These are phyloP conservation scores for Gonioctena quinquepunctata DNA, from an alignment of 1,140 invertebrate genomes.

Conservation along the genomic window DNA sequence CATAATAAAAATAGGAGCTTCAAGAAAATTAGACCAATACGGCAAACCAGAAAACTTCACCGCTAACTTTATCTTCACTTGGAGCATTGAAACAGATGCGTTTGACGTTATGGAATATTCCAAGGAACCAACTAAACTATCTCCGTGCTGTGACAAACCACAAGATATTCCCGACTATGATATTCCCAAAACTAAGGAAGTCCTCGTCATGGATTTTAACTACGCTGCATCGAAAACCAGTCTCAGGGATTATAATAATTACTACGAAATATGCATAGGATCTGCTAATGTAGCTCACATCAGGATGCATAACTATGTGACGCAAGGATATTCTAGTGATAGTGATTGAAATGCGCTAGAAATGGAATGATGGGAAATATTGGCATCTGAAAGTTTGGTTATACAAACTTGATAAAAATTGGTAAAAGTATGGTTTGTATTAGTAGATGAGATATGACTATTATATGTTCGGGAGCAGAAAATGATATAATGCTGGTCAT, in stretches of 20 bases:
- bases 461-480: no score
- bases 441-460: no score
- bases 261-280: constrained; percentile 43
- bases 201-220: constrained; percentile 46
- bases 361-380: background rate
- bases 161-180: constrained; percentile 35
- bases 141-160: constrained; percentile 27
- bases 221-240: constrained; percentile 39
- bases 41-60: constrained; percentile 43
- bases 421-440: background rate
- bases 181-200: constrained; percentile 44
- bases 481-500: no score
- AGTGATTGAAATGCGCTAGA: background rate
- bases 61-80: constrained; percentile 48
- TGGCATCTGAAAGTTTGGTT: background rate
- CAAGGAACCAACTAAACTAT: constrained; percentile 38
- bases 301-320: constrained; percentile 1
- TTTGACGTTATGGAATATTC: constrained; percentile 49
- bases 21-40: constrained; percentile 38
- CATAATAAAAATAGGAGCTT: constrained; percentile 53
- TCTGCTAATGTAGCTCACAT: constrained; percentile 5
- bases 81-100: constrained; percentile 51
- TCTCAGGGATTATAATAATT: constrained; percentile 51
- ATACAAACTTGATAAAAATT: background rate
- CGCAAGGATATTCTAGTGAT: constrained; percentile 11